phyloP scores from a whole-genome alignment of 2,113 vertebrate species.

The Seriola rivoliana region DNA sequence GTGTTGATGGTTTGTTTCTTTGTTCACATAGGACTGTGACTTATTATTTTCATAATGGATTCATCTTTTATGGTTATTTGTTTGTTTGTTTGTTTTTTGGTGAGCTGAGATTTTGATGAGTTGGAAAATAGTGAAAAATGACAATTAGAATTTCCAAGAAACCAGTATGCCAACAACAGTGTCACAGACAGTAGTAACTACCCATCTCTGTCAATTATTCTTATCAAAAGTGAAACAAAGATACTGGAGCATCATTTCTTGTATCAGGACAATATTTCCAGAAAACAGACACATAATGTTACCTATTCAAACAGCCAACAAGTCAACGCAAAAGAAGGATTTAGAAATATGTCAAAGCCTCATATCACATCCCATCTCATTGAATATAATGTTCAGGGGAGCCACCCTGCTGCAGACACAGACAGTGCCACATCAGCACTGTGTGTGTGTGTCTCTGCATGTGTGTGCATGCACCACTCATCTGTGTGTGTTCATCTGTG shows the following conservation, averaged over 20 bases:
- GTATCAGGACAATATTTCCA: neutral
- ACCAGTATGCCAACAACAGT: neutral
- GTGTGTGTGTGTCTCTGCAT: conserved; percentile 37
- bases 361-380: conserved; percentile 49
- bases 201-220: neutral
- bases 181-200: neutral
- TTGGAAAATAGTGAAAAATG: no score
- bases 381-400: conserved; percentile 55
- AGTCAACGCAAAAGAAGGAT: conserved; percentile 53
- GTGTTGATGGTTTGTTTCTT: neutral
- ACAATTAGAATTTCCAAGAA: neutral
- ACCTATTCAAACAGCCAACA: conserved; percentile 15
- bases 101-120: neutral
- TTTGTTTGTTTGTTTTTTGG: neutral
- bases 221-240: neutral
- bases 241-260: neutral
- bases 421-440: conserved; percentile 73
- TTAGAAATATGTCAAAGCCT: conserved; percentile 33
- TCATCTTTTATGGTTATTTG: no score
- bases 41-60: neutral
- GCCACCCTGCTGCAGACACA: conserved; percentile 69
- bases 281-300: neutral
- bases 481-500: conserved; percentile 18
- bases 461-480: conserved; percentile 45
- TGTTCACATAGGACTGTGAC: neutral